Evolutionary conservation across 1,140 invertebrate genomes (phyloP).

Genomic region (Radopholus similis): DNA sequence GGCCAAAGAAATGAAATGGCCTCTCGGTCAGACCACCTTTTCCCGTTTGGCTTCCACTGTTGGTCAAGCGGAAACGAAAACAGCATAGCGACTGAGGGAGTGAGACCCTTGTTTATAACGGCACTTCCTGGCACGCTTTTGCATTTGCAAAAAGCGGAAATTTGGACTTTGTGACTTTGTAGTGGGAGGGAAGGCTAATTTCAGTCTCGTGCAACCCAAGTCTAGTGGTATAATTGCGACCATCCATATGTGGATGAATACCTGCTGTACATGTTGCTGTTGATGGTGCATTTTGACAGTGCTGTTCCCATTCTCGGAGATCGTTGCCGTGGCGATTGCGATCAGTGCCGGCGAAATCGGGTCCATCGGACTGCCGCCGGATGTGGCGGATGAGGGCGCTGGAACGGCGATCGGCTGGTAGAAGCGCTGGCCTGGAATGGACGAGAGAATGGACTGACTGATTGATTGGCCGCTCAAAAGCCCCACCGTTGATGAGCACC

Average conservation of each 20-base stretch:
- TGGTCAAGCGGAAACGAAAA: background rate
- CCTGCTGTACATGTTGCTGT: background rate
- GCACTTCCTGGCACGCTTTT: no score
- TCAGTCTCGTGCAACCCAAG: no score
- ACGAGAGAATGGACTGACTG: background rate
- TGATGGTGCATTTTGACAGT: background rate
- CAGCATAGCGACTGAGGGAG: background rate
- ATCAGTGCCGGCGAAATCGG: background rate
- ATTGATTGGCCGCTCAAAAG: background rate
- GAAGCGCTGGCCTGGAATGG: constrained; percentile 10
- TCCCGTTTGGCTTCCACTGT: background rate
- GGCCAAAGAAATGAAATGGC: background rate
- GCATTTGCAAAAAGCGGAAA: no score
- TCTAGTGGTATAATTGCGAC: background rate
- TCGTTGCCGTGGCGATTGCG: background rate
- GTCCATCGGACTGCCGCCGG: background rate
- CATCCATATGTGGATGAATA: background rate
- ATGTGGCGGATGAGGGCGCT: background rate
- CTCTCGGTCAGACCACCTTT: background rate
- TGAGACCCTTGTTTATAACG: no score
- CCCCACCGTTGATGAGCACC: constrained; percentile 6
- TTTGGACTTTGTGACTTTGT: no score
- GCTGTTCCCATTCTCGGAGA: background rate
- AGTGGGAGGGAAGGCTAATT: no score
- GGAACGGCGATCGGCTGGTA: constrained; percentile 5